A percentile compares a stretch with the other conserved stretches of the same genome.
phyloP scores from a whole-genome alignment of 2,113 vertebrate genomes.

The Cheirogaleus medius region DNA sequence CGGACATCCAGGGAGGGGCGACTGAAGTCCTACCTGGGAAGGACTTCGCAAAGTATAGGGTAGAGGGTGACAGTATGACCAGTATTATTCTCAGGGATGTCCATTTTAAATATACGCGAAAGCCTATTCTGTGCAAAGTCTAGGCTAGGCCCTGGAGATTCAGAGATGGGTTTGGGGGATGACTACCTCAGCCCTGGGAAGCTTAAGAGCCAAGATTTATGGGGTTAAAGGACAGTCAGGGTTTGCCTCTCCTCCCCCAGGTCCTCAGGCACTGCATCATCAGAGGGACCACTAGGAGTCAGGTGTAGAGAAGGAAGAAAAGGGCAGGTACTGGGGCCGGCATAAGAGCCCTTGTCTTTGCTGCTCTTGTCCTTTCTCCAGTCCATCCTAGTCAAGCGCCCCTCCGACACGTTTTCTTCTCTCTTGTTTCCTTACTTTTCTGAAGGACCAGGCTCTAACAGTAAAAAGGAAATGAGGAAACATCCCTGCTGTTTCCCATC shows the following conservation, averaged over 20 bases:
- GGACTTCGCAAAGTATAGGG: background rate
- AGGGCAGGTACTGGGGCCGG: too few species aligned
- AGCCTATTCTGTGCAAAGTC: background rate
- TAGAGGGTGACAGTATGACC: background rate
- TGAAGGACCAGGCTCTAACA: background rate
- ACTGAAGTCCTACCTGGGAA: background rate
- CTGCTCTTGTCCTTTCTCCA: background rate
- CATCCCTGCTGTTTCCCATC: background rate
- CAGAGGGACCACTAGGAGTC: background rate
- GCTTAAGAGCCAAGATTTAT: background rate
- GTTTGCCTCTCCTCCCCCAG: background rate
- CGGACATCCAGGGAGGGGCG: background rate
- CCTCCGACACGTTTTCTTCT: background rate
- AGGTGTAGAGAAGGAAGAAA: background rate
- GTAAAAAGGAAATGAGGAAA: constrained; percentile 39
- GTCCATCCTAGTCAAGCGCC: background rate
- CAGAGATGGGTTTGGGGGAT: background rate
- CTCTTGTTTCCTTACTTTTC: constrained; percentile 10
- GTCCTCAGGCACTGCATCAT: background rate
- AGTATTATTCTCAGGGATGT: background rate
- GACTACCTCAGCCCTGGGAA: background rate
- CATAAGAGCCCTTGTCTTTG: background rate
- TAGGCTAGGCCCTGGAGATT: background rate
- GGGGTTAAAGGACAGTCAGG: background rate
- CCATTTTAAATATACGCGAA: background rate